phyloP scores from a whole-genome alignment of 2,888 invertebrate genomes.

The Steinernema carpocapsae region DNA sequence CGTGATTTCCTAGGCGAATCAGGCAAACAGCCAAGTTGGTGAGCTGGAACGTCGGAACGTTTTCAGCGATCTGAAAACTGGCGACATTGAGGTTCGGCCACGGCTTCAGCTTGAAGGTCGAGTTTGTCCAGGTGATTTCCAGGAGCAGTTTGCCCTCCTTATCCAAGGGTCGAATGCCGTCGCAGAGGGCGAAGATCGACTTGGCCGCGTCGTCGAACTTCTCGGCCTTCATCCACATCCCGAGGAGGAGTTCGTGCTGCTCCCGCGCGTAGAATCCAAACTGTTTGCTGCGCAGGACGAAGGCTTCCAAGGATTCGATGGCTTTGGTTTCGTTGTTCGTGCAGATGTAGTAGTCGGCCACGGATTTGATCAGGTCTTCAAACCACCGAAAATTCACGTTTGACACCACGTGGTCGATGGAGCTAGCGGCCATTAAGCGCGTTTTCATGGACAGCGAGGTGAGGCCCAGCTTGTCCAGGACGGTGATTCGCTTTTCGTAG shows the following conservation, averaged over 20 bases:
- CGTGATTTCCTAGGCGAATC: slow-evolving; percentile 36
- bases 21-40: slow-evolving; percentile 51
- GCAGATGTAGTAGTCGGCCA: slow-evolving; percentile 62
- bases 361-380: slow-evolving; percentile 55
- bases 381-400: slow-evolving; percentile 61
- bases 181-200: slow-evolving; percentile 58
- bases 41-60: slow-evolving; percentile 41
- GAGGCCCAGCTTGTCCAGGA: slow-evolving; percentile 54
- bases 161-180: slow-evolving; percentile 43
- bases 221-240: slow-evolving; percentile 53
- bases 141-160: slow-evolving; percentile 38
- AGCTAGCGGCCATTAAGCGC: slow-evolving; percentile 53
- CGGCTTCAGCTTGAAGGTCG: slow-evolving; percentile 54
- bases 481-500: slow-evolving; percentile 63
- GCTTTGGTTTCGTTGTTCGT: slow-evolving; percentile 63
- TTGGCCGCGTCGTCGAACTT: slow-evolving; percentile 55
- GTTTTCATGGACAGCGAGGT: slow-evolving; percentile 61
- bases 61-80: slow-evolving; percentile 33
- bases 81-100: slow-evolving; percentile 49
- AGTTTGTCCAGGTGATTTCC: slow-evolving; percentile 48
- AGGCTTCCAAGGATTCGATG: slow-evolving; percentile 59
- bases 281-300: slow-evolving; percentile 58
- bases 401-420: slow-evolving; percentile 48
- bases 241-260: slow-evolving; percentile 51
- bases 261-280: slow-evolving; percentile 48